Percentiles rank a stretch among this genome's conserved stretches.
Conservation (phyloP, 2,113 vertebrate species). For the Grallaria varia region DNA sequence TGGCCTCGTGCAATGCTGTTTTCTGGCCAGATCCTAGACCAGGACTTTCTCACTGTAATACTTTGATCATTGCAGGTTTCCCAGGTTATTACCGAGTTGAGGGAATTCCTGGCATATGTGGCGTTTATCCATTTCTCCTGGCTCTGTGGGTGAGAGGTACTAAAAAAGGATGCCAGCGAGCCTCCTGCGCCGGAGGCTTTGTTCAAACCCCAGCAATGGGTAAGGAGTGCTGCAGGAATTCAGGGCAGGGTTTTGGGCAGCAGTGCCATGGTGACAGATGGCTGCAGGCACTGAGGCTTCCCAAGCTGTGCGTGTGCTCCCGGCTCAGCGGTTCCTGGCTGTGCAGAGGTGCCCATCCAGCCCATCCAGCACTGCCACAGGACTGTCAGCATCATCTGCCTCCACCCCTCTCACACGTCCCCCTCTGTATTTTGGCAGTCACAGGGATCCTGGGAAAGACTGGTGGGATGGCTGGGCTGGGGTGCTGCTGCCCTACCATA, state of each 20-base stretch:
- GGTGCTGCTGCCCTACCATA: neutral
- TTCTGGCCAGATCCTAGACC: neutral
- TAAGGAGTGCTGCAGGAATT: neutral
- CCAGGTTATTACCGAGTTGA: neutral
- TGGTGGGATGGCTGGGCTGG: neutral
- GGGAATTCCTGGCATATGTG: neutral
- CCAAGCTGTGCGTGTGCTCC: neutral
- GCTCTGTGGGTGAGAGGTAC: neutral
- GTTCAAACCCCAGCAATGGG: neutral
- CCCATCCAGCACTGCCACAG: neutral
- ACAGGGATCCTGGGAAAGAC: rapidly evolving
- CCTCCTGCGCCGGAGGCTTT: neutral
- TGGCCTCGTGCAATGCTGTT: rapidly evolving
- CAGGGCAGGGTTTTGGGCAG: neutral
- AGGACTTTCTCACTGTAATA: rapidly evolving
- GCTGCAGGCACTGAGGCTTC: neutral
- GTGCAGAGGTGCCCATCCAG: neutral
- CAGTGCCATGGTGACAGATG: neutral
- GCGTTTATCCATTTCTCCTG: neutral
- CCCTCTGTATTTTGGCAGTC: rapidly evolving
- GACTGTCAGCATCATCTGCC: rapidly evolving
- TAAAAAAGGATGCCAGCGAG: neutral
- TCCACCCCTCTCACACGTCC: rapidly evolving
- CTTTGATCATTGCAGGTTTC: rapidly evolving
- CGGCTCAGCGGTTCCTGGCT: rapidly evolving